Base-by-base conservation (phyloP, 2,888 invertebrate species). In the Dicranocentrus wangi region DNA sequence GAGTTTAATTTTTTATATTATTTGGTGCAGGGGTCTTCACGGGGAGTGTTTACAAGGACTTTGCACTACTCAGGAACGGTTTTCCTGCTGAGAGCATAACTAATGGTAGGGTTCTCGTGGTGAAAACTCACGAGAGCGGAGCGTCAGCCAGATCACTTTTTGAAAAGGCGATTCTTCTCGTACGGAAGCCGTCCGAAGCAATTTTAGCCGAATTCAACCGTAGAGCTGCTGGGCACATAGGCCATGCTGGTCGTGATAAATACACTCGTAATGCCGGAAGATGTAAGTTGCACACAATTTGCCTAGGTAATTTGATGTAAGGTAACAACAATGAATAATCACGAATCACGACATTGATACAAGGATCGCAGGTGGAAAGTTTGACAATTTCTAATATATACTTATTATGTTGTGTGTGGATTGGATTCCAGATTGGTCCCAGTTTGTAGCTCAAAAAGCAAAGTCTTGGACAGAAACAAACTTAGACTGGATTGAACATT, bases 11-110 rank as follows among this genome's bases (percentile, higher is more conserved):
- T 53, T 53, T 3, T 13, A 19, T 53, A 55, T n/a, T 66, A 68
- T 61, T 65, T 39, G 68, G 51, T 89, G 1, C 87, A 93, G 94
- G 94, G 53, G 90, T 93, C 65, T 90, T 92, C 79, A 94, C 94
- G 1, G 95, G 94, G 15, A 94, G 94, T n/a, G n/a, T n/a, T n/a
- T n/a, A 95, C 89, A 93, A 93, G 90, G 95, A 95, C 88, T 93
- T 93, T 88, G 94, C 94, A 21, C 90, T 95, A 23, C 88, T 93
- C 83, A 92, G 93, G 87, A 94, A 94, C 87, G 94, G 94, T 0
- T 94, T 94, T 88, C 94, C 94, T 0, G 95, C 93, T 0, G 94
- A 94, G 88, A 93, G 92, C 88, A 90, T 94, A 0, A 91, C 91
- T 1, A 94, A 94, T 88, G 93, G 93, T 32, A 93, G 94, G 10